A percentile compares a stretch with the other conserved stretches of the same genome.
phyloP scores from a whole-genome alignment of 2,797 vertebrate species.

The Rhincodon typus region DNA sequence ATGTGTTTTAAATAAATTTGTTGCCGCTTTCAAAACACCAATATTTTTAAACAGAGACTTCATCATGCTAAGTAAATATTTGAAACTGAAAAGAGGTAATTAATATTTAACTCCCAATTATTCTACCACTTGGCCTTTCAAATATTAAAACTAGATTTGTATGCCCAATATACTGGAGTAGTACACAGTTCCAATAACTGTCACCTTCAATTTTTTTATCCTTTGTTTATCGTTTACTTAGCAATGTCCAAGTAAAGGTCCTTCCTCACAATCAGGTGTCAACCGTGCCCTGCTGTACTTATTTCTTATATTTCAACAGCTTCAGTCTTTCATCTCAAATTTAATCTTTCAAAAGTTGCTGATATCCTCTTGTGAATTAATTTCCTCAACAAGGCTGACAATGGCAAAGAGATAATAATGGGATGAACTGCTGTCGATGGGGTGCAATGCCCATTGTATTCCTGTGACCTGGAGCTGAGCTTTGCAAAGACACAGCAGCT shows the following conservation, averaged over 20 bases:
- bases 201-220: background rate
- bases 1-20: conserved; percentile 43
- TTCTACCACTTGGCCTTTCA: background rate
- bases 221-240: background rate
- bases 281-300: background rate
- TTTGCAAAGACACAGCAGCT: background rate
- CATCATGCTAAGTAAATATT: conserved; percentile 22
- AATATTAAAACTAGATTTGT: conserved; percentile 16
- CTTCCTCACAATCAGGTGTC: background rate
- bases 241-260: background rate
- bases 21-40: background rate
- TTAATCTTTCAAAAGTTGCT: background rate
- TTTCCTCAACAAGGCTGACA: background rate
- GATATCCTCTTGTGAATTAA: background rate
- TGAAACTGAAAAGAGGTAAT: background rate
- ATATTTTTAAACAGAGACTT: background rate
- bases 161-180: too few species aligned
- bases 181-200: too few species aligned
- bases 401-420: background rate
- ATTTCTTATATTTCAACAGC: background rate
- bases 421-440: background rate
- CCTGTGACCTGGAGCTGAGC: background rate
- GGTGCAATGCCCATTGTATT: background rate
- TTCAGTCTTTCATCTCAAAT: background rate
- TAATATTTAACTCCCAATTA: conserved; percentile 11